Evolutionary conservation across 92 coral and sea anemone genomes (phyloP).

Genomic region (Zoanthus gigantus): DNA sequence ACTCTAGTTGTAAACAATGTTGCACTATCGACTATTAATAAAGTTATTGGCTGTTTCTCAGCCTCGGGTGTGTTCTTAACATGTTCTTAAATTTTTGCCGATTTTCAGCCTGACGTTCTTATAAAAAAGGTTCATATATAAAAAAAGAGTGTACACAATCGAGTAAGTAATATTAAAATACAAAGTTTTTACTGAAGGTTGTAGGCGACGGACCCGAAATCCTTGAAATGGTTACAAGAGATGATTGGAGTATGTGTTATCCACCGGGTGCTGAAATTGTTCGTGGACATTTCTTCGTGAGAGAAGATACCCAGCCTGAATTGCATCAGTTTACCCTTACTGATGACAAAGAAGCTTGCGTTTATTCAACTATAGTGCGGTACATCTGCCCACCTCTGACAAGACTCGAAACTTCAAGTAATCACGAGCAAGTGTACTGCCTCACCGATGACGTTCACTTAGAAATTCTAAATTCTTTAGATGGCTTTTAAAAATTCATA

Average conservation of each 20-base stretch:
- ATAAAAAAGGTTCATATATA: too few relatives aligned
- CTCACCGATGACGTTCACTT: slow-evolving; percentile 16
- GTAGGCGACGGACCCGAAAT: slow-evolving; percentile 9
- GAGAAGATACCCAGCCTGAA: neutral
- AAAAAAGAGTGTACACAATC: neutral
- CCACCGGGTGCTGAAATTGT: slow-evolving; percentile 13
- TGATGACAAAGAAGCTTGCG: slow-evolving; percentile 4
- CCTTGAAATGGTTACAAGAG: neutral
- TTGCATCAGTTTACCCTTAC: neutral
- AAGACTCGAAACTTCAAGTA: neutral
- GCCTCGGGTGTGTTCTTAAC: too few relatives aligned
- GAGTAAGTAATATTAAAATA: neutral
- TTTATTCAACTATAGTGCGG: neutral
- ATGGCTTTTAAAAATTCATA: neutral
- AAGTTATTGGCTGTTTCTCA: too few relatives aligned
- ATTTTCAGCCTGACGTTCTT: too few relatives aligned
- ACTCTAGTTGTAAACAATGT: too few relatives aligned
- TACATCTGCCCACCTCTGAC: neutral
- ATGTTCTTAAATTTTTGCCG: too few relatives aligned
- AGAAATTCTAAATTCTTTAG: neutral
- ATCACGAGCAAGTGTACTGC: slow-evolving; percentile 8
- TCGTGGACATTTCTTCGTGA: slow-evolving; percentile 5
- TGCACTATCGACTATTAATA: too few relatives aligned
- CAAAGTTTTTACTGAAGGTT: neutral
- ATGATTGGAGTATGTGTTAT: neutral